A percentile compares a stretch with the other conserved stretches of the same genome.
phyloP scores from a whole-genome alignment of 2,888 invertebrate genomes.

The Lithodes maja region DNA sequence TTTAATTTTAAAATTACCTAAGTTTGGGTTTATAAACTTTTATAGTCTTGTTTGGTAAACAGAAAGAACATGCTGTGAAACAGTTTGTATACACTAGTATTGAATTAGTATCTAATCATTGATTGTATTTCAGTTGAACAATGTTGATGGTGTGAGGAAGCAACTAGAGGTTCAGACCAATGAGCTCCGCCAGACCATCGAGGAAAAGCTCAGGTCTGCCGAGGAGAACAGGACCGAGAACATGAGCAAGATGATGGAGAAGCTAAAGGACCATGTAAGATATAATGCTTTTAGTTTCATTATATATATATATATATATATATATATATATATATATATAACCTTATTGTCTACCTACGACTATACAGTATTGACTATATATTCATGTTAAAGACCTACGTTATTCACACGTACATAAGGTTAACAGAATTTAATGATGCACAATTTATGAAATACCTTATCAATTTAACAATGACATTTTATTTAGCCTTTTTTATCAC shows the following conservation, averaged over 20 bases:
- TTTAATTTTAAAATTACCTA: too few relatives aligned
- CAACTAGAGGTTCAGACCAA: constrained; percentile 89
- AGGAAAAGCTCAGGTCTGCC: constrained; percentile 91
- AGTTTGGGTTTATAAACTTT: too few relatives aligned
- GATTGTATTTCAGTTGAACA: constrained; percentile 51
- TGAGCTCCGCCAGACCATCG: constrained; percentile 88
- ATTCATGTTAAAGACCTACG: not conserved
- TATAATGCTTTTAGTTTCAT: too few relatives aligned
- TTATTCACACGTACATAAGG: too few relatives aligned
- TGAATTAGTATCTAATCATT: too few relatives aligned
- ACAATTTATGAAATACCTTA: too few relatives aligned
- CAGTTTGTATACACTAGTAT: too few relatives aligned
- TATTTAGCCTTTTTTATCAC: too few relatives aligned
- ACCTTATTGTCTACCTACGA: not conserved
- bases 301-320: not conserved
- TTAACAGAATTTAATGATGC: too few relatives aligned
- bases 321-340: not conserved
- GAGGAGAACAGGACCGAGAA: constrained; percentile 92
- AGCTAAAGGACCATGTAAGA: constrained; percentile 93
- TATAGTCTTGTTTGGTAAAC: too few relatives aligned
- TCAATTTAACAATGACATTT: too few relatives aligned
- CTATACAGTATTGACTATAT: not conserved
- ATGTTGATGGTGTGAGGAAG: constrained; percentile 81
- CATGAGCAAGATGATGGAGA: constrained; percentile 91
- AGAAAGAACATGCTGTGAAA: too few relatives aligned